A percentile compares a stretch with the other conserved stretches of the same genome.
Conservation (phyloP, 2,113 vertebrate genomes). For the Xiphophorus hellerii region DNA sequence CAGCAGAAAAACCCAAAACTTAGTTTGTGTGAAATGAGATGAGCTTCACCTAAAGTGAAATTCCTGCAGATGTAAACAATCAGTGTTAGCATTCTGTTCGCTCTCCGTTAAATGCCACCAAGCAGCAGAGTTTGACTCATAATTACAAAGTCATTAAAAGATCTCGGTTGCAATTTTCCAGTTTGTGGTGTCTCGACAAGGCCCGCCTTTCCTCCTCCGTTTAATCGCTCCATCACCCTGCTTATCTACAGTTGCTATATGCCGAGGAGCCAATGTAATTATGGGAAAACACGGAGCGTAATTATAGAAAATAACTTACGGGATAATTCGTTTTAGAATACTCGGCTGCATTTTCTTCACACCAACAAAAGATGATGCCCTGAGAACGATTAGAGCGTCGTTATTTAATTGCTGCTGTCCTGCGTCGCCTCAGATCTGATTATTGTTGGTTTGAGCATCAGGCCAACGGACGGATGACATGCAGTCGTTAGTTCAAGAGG, state of each 20-base stretch:
- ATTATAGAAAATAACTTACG: slow-evolving; percentile 57
- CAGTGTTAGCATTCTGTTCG: slow-evolving; percentile 25
- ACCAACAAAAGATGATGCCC: slow-evolving; percentile 12
- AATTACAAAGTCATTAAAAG: slow-evolving; percentile 67
- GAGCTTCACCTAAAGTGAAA: slow-evolving; percentile 5
- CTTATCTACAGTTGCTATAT: slow-evolving; percentile 45
- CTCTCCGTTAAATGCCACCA: slow-evolving; percentile 44
- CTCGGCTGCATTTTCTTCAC: slow-evolving; percentile 27
- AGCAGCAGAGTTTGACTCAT: slow-evolving; percentile 39
- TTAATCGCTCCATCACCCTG: slow-evolving; percentile 53
- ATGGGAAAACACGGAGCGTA: slow-evolving; percentile 45
- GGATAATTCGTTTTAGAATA: slow-evolving; percentile 49
- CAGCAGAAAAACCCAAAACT: neutral
- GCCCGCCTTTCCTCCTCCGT: slow-evolving; percentile 47
- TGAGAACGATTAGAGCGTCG: slow-evolving; percentile 8
- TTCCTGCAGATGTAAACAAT: slow-evolving; percentile 22
- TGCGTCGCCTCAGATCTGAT: slow-evolving; percentile 12
- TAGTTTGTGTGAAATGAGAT: slow-evolving; percentile 16
- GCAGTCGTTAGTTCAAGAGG: neutral
- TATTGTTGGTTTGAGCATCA: neutral
- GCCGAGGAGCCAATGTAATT: slow-evolving; percentile 51
- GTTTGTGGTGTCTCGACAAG: slow-evolving; percentile 54
- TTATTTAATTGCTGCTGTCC: slow-evolving; percentile 22
- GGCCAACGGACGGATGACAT: neutral
- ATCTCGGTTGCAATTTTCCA: slow-evolving; percentile 67